Evolutionary conservation across 2,797 vertebrate genomes (phyloP), one percentile per base, ranked within the genome.

Genomic region (Diceros bicornis): DNA sequence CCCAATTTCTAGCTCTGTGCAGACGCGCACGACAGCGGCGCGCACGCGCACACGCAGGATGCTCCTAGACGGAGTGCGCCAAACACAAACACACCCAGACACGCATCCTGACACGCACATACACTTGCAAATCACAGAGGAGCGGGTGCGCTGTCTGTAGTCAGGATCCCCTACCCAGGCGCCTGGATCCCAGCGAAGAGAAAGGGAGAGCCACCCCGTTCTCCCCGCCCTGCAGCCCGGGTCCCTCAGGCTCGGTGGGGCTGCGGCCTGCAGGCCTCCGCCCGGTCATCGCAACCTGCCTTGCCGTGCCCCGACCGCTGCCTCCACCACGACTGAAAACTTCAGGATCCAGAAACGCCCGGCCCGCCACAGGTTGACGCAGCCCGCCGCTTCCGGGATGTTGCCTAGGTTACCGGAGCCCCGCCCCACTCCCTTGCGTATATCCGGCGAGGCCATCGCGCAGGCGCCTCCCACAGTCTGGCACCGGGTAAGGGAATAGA

Each of bases 381-480:
- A 1, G 59, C 66, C n/a, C 12, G 68, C n/a, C 16, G 21, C 89
- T 98, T 98, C 98, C 97, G 98, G 96, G 4, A 16, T 72, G 97
- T 98, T 97, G 93, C 97, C 95, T 12, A n/a, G 95, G 98, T 93
- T 69, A 98, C 96, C 5, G 21, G 32, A 75, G 91, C 91, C 37
- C 97, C 94, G 89, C 96, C 98, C 89, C 75, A 57, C 17, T 52
- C 69, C 32, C 23, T 1, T 59, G 74, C 96, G 96, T 62, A 93
- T 0, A 29, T 98, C 97, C 98, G 95, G 86, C 1, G 32, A 66
- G 44, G 13, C 68, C 78, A 61, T 50, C 20, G 59, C 81, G 91
- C 77, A 41, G 47, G 78, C 69, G 29, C 57, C 14, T 2, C 2
- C 27, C 25, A 1, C 4, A 17, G 5, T 1, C 20, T 0, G 29